phyloP scores from a whole-genome alignment of 2,797 vertebrate species.

The Coracias cyanogaster region DNA sequence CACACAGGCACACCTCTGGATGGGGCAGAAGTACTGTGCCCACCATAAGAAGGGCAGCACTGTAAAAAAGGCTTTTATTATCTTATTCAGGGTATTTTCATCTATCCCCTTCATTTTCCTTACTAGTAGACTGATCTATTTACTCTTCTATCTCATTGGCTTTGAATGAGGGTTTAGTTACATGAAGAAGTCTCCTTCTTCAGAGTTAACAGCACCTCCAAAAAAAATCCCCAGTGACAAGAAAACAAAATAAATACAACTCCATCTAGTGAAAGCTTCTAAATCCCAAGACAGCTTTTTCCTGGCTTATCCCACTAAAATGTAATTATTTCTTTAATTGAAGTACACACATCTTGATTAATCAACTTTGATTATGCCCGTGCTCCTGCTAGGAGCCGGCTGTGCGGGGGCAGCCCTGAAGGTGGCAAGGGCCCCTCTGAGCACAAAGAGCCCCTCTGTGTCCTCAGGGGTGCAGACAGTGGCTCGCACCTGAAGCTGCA shows the following conservation, averaged over 20 bases:
- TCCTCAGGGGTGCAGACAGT: conserved; percentile 50
- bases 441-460: conserved; percentile 75
- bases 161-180: background rate
- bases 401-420: background rate
- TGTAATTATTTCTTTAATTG: conserved; percentile 57
- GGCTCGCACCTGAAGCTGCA: conserved; percentile 96
- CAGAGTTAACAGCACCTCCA: background rate
- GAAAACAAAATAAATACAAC: conserved; percentile 54
- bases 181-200: conserved; percentile 6
- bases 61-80: background rate
- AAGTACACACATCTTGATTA: conserved; percentile 43
- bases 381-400: background rate
- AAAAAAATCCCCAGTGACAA: background rate
- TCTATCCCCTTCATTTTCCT: background rate
- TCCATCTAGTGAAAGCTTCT: background rate
- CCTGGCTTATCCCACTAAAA: background rate
- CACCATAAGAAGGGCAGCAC: background rate
- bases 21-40: background rate
- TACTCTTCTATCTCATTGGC: background rate
- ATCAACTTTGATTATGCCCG: conserved; percentile 40
- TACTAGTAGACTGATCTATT: background rate
- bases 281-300: conserved; percentile 8
- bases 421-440: background rate
- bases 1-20: background rate
- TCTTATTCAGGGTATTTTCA: background rate